Evolutionary conservation across 1,140 invertebrate genomes (phyloP).

Genomic region (Drosophila grimshawi): DNA sequence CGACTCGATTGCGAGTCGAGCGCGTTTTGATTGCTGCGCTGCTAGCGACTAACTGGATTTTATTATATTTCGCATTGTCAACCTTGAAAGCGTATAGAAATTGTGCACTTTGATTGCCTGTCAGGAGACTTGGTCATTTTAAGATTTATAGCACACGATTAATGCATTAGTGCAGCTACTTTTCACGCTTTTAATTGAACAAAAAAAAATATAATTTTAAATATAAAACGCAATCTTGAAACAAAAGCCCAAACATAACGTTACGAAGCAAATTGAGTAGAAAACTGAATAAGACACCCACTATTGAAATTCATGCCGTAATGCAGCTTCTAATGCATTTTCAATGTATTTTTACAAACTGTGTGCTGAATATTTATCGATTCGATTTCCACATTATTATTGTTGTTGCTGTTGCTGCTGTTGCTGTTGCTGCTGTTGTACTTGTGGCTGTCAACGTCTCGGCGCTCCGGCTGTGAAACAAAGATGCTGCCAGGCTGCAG

Average conservation of each 20-base stretch:
- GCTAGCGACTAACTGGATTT: constrained; percentile 71
- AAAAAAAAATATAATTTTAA: constrained; percentile 10
- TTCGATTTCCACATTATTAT: constrained; percentile 50
- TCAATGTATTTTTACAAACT: constrained; percentile 77
- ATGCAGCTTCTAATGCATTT: constrained; percentile 75
- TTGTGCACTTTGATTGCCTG: constrained; percentile 75
- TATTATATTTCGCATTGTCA: constrained; percentile 57
- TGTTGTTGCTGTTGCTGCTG: neutral
- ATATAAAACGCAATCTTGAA: neutral
- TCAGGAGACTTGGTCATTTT: constrained; percentile 53
- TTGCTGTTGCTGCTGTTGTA: constrained; percentile 21
- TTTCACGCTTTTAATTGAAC: constrained; percentile 68
- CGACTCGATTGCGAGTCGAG: constrained; percentile 12
- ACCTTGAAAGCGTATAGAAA: constrained; percentile 72
- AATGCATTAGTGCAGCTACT: constrained; percentile 59
- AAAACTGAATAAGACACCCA: constrained; percentile 6
- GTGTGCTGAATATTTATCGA: constrained; percentile 78
- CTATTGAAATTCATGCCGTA: constrained; percentile 72
- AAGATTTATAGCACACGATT: constrained; percentile 79
- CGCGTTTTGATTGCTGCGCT: constrained; percentile 54
- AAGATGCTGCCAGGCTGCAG: constrained; percentile 58
- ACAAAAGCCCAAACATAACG: constrained; percentile 17
- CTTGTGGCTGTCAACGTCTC: constrained; percentile 8
- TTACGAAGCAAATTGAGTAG: neutral
- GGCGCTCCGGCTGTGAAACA: constrained; percentile 42